Conservation (phyloP, 1,140 invertebrate genomes). For the Leptinotarsa texana region DNA sequence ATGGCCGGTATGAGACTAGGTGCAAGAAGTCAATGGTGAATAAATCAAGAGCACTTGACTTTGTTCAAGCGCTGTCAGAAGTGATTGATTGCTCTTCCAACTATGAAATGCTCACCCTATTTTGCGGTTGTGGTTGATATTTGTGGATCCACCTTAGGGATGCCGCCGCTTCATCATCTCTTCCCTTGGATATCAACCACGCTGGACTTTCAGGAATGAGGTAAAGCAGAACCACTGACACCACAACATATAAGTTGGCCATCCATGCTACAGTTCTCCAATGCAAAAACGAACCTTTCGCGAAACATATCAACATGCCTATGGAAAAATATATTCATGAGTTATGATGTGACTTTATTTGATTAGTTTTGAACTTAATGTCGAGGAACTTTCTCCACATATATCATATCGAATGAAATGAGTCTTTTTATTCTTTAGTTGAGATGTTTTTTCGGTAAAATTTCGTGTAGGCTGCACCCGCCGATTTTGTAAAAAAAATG, state of each 20-base stretch:
- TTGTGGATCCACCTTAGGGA: conserved; percentile 58
- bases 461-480: too few species aligned
- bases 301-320: conserved; percentile 66
- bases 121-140: conserved; percentile 51
- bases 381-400: too few species aligned
- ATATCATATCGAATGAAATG: background rate
- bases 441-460: background rate
- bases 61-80: too few species aligned
- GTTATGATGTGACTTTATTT: background rate
- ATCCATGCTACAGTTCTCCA: conserved; percentile 66
- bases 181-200: conserved; percentile 64
- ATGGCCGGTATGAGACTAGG: too few species aligned
- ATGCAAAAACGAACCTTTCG: conserved; percentile 61
- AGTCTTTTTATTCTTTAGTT: background rate
- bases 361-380: too few species aligned
- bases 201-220: conserved; percentile 72
- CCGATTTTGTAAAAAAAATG: background rate
- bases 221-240: conserved; percentile 61
- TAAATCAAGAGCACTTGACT: too few species aligned
- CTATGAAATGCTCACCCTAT: conserved; percentile 40
- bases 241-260: conserved; percentile 59
- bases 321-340: conserved; percentile 15
- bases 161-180: conserved; percentile 59
- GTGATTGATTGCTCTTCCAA: background rate
- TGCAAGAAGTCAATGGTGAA: too few species aligned